These are phyloP conservation scores for Liodrosophila aerea DNA, from an alignment of 2,888 invertebrate genomes.

Conservation along the genomic window DNA sequence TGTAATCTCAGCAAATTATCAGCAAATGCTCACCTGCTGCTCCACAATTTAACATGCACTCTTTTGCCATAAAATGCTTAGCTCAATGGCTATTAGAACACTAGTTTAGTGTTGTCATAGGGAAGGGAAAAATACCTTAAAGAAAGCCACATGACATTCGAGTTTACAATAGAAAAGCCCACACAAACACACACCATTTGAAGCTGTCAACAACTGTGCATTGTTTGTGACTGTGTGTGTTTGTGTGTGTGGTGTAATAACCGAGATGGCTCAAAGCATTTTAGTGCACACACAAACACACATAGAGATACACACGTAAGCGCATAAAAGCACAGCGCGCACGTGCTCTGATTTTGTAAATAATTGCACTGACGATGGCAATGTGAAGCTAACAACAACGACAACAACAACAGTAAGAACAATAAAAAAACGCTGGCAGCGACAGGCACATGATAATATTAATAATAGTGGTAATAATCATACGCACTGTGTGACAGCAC, in stretches of 20 bases:
- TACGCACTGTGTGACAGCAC: slow-evolving; percentile 69
- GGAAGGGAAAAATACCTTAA: slow-evolving; percentile 5
- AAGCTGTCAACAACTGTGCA: slow-evolving; percentile 61
- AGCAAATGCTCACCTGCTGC: too few species aligned
- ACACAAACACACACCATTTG: slow-evolving; percentile 30
- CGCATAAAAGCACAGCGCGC: slow-evolving; percentile 72
- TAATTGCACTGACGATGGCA: slow-evolving; percentile 67
- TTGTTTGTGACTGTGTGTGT: slow-evolving; percentile 29
- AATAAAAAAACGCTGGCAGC: slow-evolving; percentile 19
- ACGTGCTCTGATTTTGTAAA: slow-evolving; percentile 74
- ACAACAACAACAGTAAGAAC: background rate
- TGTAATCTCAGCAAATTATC: too few species aligned
- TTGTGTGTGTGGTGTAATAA: slow-evolving; percentile 54
- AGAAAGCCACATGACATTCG: slow-evolving; percentile 1
- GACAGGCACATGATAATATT: slow-evolving; percentile 70
- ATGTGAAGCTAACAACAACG: slow-evolving; percentile 21
- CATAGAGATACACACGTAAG: slow-evolving; percentile 42
- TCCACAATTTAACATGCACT: too few species aligned
- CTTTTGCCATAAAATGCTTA: slow-evolving; percentile 24
- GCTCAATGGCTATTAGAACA: slow-evolving; percentile 20
- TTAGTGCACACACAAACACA: slow-evolving; percentile 36
- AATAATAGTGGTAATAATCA: slow-evolving; percentile 77
- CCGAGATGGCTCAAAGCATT: slow-evolving; percentile 63
- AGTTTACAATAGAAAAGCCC: slow-evolving; percentile 30
- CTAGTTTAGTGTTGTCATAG: slow-evolving; percentile 25